phyloP scores from a whole-genome alignment of 2,888 invertebrate species.

The Epinotia bilunana region DNA sequence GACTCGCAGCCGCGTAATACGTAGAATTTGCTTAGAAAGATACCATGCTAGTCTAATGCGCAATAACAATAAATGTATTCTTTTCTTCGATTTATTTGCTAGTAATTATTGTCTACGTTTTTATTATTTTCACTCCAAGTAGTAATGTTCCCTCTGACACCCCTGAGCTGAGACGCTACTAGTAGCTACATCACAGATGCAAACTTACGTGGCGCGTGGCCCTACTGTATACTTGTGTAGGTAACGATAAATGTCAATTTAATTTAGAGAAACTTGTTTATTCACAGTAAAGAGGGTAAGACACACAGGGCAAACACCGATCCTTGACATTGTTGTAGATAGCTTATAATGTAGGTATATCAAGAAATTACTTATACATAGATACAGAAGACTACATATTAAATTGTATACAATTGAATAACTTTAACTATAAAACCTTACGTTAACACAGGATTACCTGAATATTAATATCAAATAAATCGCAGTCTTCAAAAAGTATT shows the following conservation, averaged over 20 bases:
- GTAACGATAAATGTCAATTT: constrained; percentile 26
- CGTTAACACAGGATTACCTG: constrained; percentile 49
- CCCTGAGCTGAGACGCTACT: too few species aligned
- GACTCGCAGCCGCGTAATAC: constrained; percentile 41
- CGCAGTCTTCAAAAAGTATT: constrained; percentile 62
- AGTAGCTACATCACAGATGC: too few species aligned
- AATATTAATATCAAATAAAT: constrained; percentile 60
- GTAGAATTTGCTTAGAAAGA: neutral
- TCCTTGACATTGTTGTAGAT: constrained; percentile 54
- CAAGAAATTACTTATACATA: constrained; percentile 53
- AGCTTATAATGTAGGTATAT: constrained; percentile 47
- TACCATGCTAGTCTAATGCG: constrained; percentile 33
- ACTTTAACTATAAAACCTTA: constrained; percentile 42
- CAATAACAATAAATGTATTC: constrained; percentile 37
- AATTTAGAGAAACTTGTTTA: constrained; percentile 52
- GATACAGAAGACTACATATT: constrained; percentile 46
- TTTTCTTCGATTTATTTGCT: neutral
- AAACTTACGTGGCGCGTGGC: neutral
- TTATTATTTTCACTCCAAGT: too few species aligned
- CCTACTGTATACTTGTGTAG: constrained; percentile 1
- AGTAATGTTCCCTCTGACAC: too few species aligned
- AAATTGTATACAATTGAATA: constrained; percentile 45
- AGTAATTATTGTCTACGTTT: neutral
- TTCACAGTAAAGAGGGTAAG: constrained; percentile 60
- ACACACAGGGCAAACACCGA: constrained; percentile 62